Evolutionary conservation across 2,797 vertebrate species (phyloP).

Genomic region (Pseudochirops cupreus): DNA sequence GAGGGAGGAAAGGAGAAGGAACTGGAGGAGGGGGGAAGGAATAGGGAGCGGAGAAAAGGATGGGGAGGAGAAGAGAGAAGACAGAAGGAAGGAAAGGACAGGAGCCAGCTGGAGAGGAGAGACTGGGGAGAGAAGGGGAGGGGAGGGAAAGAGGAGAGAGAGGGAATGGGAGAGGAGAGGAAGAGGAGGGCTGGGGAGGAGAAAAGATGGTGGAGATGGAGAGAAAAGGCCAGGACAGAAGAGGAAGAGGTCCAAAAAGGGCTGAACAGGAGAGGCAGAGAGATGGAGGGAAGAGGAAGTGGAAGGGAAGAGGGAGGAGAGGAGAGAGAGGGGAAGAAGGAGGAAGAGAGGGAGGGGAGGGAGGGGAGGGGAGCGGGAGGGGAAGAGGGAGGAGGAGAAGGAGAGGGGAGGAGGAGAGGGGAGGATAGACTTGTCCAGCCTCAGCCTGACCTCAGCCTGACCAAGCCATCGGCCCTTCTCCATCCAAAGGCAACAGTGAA

Average conservation of each 20-base stretch:
- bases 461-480: background rate
- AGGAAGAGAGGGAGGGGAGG: no score
- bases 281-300: background rate
- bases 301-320: background rate
- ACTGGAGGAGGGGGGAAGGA: background rate
- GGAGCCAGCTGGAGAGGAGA: background rate
- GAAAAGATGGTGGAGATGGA: background rate
- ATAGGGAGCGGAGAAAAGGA: background rate
- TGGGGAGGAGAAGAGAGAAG: background rate
- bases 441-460: background rate
- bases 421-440: background rate
- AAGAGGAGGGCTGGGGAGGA: background rate
- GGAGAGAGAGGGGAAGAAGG: no score
- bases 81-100: background rate
- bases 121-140: background rate
- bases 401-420: background rate
- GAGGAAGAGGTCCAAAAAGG: no score
- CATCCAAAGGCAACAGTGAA: background rate
- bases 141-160: background rate
- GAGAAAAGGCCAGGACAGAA: background rate
- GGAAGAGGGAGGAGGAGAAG: fast-evolving
- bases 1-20: background rate
- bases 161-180: background rate
- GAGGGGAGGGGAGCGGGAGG: fast-evolving
- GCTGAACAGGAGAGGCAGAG: background rate